Evolutionary conservation across 2,797 vertebrate genomes (phyloP).

Genomic region (Lagorchestes hirsutus): DNA sequence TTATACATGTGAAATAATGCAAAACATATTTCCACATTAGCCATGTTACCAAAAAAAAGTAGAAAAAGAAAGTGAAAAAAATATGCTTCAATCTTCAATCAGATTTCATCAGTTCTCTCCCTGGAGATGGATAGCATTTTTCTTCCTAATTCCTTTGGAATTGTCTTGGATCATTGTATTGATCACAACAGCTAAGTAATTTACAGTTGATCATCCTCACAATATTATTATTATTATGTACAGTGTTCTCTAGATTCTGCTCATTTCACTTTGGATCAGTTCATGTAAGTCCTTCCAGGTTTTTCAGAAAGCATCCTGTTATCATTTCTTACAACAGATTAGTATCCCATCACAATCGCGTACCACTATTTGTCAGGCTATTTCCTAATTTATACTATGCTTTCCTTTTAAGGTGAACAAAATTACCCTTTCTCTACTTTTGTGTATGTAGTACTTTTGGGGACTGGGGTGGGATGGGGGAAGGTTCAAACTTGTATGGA

Average conservation of each 20-base stretch:
- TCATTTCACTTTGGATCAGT: not conserved
- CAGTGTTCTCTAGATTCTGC: not conserved
- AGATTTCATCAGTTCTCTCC: not conserved
- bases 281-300: not conserved
- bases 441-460: not conserved
- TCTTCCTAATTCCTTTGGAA: not conserved
- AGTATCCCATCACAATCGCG: not conserved
- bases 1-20: not conserved
- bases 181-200: not conserved
- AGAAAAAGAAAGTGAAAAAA: not conserved
- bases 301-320: not conserved
- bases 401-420: conserved; percentile 1
- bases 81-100: not conserved
- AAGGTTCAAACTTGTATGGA: not conserved
- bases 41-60: not conserved
- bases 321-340: not conserved
- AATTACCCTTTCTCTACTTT: not conserved
- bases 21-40: not conserved
- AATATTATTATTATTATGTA: not conserved
- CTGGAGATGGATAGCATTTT: not conserved
- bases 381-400: not conserved
- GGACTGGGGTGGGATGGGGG: not conserved
- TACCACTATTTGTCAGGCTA: not conserved
- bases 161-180: not conserved
- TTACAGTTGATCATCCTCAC: not conserved